Conservation (phyloP, 2,888 invertebrate genomes). For the Tubulanus polymorphus region DNA sequence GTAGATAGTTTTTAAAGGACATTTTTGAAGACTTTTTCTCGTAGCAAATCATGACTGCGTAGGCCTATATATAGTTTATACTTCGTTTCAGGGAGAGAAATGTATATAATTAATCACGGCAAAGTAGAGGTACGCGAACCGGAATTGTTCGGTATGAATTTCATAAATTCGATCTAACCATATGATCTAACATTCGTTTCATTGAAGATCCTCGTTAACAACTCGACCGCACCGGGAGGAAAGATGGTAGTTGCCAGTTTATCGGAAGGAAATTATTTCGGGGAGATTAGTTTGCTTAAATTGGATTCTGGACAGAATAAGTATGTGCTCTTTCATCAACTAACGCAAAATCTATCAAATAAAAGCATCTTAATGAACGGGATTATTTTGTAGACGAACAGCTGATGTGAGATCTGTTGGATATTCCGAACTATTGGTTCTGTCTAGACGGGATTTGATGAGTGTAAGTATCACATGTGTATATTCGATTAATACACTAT, state of each 20-base stretch:
- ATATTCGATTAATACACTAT: too few species aligned
- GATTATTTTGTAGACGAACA: conserved; percentile 31
- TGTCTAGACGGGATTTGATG: conserved; percentile 38
- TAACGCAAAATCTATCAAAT: background rate
- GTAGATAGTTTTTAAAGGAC: conserved; percentile 10
- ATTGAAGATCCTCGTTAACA: conserved; percentile 37
- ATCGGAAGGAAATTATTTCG: conserved; percentile 45
- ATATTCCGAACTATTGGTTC: conserved; percentile 37
- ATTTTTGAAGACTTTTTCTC: background rate
- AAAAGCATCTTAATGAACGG: background rate
- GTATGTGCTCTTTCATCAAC: conserved; percentile 17
- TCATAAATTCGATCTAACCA: background rate
- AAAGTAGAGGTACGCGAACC: conserved; percentile 35
- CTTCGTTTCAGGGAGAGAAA: conserved; percentile 30
- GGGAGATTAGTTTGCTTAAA: conserved; percentile 46
- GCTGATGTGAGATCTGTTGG: conserved; percentile 42
- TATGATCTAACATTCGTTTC: background rate
- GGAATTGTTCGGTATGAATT: background rate
- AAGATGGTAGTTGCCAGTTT: conserved; percentile 37
- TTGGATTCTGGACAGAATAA: conserved; percentile 44
- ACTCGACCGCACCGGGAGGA: conserved; percentile 22
- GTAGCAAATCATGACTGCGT: background rate
- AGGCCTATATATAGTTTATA: background rate
- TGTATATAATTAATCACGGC: conserved; percentile 47
- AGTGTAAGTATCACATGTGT: too few species aligned